Evolutionary conservation across 2,113 vertebrate genomes (phyloP), one percentile per base, ranked within the genome.

Genomic region (Apus apus): DNA sequence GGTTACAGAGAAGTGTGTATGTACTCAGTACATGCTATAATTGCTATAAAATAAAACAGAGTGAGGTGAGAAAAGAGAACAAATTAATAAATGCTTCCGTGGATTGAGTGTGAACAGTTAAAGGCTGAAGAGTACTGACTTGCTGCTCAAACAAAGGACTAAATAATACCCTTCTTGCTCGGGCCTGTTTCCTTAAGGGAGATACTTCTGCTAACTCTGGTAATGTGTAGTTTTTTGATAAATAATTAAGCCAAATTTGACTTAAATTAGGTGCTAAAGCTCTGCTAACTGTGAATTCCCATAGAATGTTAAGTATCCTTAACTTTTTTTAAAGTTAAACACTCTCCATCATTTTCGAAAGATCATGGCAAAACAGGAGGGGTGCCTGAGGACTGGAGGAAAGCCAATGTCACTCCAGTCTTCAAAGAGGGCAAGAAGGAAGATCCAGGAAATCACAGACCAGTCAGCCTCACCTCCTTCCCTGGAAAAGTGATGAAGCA

Each of bases 31-130:
- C 7, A 0, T 10, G n/a, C 27, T 71, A 0, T 40, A 27, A 26
- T 34, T 67, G 32, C 23, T 43, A 34, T 86, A 40, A 51, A 84
- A 43, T 58, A 32, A 73, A 70, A 38, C 4, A 45, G 20, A 4
- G 8, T 45, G 61, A 70, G 26, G 36, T 89, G 23, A 17, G 25
- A 62, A 74, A 58, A 25, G 20, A 62, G 20, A 53, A 36, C 5
- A 57, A 48, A 46, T 51, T 20, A n/a, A 62, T 50, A 68, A 60
- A 38, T 0, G 7, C 21, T 43, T 2, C 29, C 46, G 0, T 62
- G 64, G 34, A 54, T 43, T 46, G 40, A 16, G 21, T 21, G 27
- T 11, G 21, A 93, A 13, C 23, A 58, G 19, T 51, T 85, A n/a
- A 48, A 56, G n/a, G 48, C 30, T 79, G 79, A 62, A 36, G 14